Base-by-base conservation (phyloP, 2,113 vertebrate species). In the Eulacestoma nigropectus region DNA sequence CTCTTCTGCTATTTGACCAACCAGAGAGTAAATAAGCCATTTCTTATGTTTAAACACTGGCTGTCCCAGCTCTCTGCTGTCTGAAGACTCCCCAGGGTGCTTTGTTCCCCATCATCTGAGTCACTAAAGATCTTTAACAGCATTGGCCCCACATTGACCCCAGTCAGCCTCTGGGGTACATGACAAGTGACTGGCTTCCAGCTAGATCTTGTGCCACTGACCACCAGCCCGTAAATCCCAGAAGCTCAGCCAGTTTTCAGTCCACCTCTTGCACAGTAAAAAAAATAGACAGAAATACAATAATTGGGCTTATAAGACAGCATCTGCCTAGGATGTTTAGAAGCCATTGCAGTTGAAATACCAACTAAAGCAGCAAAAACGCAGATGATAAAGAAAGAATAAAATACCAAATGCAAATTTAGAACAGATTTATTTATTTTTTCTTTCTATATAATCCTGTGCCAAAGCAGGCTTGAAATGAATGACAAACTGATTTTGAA, bases 291-390 rank as follows among this genome's bases (percentile, higher is more conserved):
- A 72, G 32, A 65, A 83, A 37, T 33, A 63, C 37, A 74, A 18
- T 13, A 39, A 52, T 13, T 68, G 0, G 14, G 29, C 37, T 76
- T 56, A 16, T n/a, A 84, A 89, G 35, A 33, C 33, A 44, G 42
- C 65, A 56, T 72, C 72, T 84, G 27, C 49, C 20, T 47, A 68
- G 72, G 19, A 59, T 44, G 44, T 60, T 85, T 42, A 47, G 74
- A 85, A 94, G 49, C n/a, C 70, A n/a, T 7, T 63, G 32, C 56
- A 78, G 30, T 4, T 79, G 57, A 82, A 93, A 79, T 39, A 57
- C 27, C 62, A 90, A 64, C 64, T 90, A 91, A 95, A 90, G 57
- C 49, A 87, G 81, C 17, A 85, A 87, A 94, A 93, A 9, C 3
- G 2, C 13, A 96, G 60, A 81, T 39, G 16, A 89, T 8, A 37